A percentile compares a stretch with the other conserved stretches of the same genome.
Conservation (phyloP, 2,797 vertebrate species). For the Kryptopterus vitreolus region DNA sequence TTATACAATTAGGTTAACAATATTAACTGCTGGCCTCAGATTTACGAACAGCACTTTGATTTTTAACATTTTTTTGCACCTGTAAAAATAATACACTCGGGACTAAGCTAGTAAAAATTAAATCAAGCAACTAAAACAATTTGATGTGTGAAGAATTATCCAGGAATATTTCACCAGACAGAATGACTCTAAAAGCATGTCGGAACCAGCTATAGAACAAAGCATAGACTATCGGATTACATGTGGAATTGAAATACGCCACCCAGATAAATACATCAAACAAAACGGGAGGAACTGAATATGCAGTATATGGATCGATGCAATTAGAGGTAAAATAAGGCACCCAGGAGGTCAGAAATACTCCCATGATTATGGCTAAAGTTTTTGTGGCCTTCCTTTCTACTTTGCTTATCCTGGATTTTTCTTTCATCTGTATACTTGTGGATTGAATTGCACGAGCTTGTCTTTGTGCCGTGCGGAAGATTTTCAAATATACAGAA, state of each 20-base stretch:
- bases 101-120: no score
- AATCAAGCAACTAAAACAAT: conserved; percentile 52
- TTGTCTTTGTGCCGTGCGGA: conserved; percentile 54
- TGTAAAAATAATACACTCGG: no score
- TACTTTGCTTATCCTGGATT: conserved; percentile 66
- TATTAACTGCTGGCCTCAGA: no score
- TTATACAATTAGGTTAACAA: no score
- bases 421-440: conserved; percentile 45
- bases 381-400: conserved; percentile 52
- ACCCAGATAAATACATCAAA: conserved; percentile 76
- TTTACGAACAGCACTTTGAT: no score
- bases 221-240: conserved; percentile 81
- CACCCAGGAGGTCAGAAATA: conserved; percentile 78
- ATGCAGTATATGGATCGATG: conserved; percentile 71
- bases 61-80: no score
- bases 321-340: conserved; percentile 77
- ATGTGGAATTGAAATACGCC: conserved; percentile 80
- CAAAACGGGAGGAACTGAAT: conserved; percentile 65
- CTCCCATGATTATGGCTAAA: conserved; percentile 75
- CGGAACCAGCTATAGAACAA: conserved; percentile 82
- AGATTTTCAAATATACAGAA: conserved; percentile 55
- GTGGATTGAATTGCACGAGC: conserved; percentile 58
- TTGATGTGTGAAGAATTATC: conserved; percentile 70
- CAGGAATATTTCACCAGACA: conserved; percentile 74
- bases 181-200: conserved; percentile 74